Evolutionary conservation across 2,888 invertebrate species (phyloP), one percentile per base, ranked within the genome.

Genomic region (Raillietiella orientalis): DNA sequence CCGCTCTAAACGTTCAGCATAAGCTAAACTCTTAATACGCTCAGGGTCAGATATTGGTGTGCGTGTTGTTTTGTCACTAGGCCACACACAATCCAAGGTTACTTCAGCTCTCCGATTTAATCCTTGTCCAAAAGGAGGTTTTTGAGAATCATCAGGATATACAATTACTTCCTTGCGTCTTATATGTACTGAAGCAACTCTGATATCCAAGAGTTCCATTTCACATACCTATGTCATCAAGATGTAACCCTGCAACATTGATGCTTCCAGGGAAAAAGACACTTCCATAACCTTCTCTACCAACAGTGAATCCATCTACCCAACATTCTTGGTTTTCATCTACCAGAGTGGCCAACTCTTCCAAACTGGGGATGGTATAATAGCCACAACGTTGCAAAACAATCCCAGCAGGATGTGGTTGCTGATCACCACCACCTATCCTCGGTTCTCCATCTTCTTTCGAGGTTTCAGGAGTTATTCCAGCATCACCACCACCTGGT

Each of bases 51-150:
- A 71, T 28, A 93, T 69, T 4, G 67, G 60, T 28, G 62, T 53
- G 28, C 65, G 63, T 27, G 63, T 62, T 1, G 66, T 62, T 49
- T 75, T 79, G 45, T 84, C 77, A 12, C 63, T 52, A 0, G 93
- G 93, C 75, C 82, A 96, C 2, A 90, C 72, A 35, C 75, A 59
- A 46, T 93, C 84, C 25, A 96, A 50, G 0, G 87, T 87, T 11
- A 58, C 36, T 41, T 84, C 69, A 2, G 90, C 90, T 22, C 62
- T 63, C 9, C 75, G 58, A 51, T 96, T 96, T 22, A 96, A 52
- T 0, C 70, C 87, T 31, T 59, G 54, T 0, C 90, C 93, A 4
- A 72, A 49, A 0, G 70, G 60, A 1, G 96, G 93, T 44, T 90
- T 93, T 0, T 58, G 54, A 34, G 77, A 72, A 38, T 82, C 75